phyloP scores from a whole-genome alignment of 2,113 vertebrate genomes.

The Acrocephalus arundinaceus region DNA sequence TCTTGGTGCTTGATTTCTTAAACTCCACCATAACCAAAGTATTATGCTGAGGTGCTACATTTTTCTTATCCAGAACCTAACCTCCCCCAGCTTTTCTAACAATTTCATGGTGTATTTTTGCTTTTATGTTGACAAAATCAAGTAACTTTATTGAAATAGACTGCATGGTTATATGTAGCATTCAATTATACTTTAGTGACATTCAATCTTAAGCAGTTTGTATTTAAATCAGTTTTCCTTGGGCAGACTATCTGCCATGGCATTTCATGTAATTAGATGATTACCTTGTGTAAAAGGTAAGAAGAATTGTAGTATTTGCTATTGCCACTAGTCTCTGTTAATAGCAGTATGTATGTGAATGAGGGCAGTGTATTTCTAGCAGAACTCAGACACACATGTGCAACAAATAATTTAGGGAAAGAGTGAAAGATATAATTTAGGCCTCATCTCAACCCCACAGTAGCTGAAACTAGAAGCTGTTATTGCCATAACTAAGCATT shows the following conservation, averaged over 20 bases:
- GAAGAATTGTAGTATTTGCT: not conserved
- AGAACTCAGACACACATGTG: not conserved
- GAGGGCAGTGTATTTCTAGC: not conserved
- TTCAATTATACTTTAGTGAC: not conserved
- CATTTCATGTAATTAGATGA: not conserved
- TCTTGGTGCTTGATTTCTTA: conserved; percentile 40
- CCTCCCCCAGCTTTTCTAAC: not conserved
- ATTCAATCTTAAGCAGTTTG: not conserved
- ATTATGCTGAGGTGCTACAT: conserved; percentile 31
- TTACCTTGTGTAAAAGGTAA: not conserved
- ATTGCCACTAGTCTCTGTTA: not conserved
- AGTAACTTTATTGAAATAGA: not conserved
- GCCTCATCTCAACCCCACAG: not conserved
- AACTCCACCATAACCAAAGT: conserved; percentile 33
- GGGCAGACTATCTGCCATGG: not conserved
- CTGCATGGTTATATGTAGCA: not conserved
- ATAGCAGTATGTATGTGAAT: not conserved
- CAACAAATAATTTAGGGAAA: not conserved
- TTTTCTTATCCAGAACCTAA: not conserved
- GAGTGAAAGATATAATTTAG: not conserved
- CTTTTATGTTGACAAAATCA: not conserved
- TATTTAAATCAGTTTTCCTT: not conserved
- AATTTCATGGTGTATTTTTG: not conserved
- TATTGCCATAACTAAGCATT: not conserved
- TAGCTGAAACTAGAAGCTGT: not conserved